Percentiles rank a stretch among this genome's conserved stretches.
phyloP scores from a whole-genome alignment of 2,888 invertebrate species.

The Andrena bicolor region DNA sequence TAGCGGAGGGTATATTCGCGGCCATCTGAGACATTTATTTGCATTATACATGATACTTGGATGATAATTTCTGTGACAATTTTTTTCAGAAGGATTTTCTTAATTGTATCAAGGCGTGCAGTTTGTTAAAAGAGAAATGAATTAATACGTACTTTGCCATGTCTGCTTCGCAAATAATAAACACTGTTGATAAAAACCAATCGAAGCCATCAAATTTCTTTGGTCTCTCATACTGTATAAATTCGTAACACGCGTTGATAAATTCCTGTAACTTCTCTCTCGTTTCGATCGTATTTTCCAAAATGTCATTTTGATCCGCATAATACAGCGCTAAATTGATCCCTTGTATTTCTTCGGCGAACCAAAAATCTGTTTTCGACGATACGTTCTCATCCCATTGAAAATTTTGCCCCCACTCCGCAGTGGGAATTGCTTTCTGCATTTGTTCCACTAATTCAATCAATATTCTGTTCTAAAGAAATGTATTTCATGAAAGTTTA shows the following conservation, averaged over 20 bases:
- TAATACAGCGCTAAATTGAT: slow-evolving; percentile 78
- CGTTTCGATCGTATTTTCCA: slow-evolving; percentile 65
- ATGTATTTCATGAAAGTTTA: background rate
- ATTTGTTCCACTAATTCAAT: slow-evolving; percentile 80
- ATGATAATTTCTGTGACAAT: slow-evolving; percentile 21
- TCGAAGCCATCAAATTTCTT: slow-evolving; percentile 79
- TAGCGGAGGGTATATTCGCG: slow-evolving; percentile 76
- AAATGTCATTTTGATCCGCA: slow-evolving; percentile 74
- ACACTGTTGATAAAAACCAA: slow-evolving; percentile 83
- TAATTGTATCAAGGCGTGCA: background rate
- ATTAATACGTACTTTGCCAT: slow-evolving; percentile 75
- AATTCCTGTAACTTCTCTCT: slow-evolving; percentile 78
- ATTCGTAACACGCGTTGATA: slow-evolving; percentile 76
- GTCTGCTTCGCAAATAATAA: slow-evolving; percentile 80
- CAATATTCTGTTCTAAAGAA: slow-evolving; percentile 74
- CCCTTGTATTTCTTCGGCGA: slow-evolving; percentile 79
- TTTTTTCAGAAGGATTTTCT: background rate
- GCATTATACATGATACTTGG: background rate
- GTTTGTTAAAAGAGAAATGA: background rate
- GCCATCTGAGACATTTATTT: slow-evolving; percentile 79
- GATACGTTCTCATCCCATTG: slow-evolving; percentile 75
- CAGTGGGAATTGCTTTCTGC: slow-evolving; percentile 81
- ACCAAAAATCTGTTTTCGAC: slow-evolving; percentile 76
- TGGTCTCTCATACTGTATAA: slow-evolving; percentile 77
- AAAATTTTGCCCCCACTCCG: slow-evolving; percentile 80